Conservation (phyloP, 2,888 invertebrate genomes). For the Hypomecis atomaria region DNA sequence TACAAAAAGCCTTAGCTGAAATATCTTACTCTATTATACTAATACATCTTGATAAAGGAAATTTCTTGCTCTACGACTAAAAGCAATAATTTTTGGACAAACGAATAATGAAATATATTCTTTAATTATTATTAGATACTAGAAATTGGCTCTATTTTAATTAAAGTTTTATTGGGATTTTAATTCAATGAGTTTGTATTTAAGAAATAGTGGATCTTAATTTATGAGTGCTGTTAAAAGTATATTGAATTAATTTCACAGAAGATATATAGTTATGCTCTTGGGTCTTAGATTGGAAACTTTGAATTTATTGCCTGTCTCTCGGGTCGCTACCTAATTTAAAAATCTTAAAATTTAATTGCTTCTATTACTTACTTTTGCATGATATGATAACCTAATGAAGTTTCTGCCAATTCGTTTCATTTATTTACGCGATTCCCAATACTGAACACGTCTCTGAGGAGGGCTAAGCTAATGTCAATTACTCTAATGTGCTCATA, state of each 20-base stretch:
- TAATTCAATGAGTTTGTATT: slow-evolving; percentile 9
- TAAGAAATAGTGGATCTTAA: slow-evolving; percentile 11
- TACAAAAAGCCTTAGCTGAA: slow-evolving; percentile 3
- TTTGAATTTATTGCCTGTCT: slow-evolving; percentile 3
- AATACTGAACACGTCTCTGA: too few relatives aligned
- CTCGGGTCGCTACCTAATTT: slow-evolving; percentile 1
- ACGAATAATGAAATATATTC: not conserved
- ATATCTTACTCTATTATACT: not conserved
- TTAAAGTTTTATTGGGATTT: slow-evolving; percentile 6
- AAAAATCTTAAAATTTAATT: not conserved
- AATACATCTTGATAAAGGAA: slow-evolving; percentile 10
- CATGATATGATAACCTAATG: not conserved
- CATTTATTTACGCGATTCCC: too few relatives aligned
- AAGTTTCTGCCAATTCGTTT: too few relatives aligned
- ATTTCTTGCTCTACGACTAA: slow-evolving; percentile 7
- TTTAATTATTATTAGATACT: not conserved
- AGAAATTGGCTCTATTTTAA: slow-evolving; percentile 8
- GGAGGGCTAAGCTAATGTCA: too few relatives aligned
- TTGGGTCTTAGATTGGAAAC: slow-evolving; percentile 4
- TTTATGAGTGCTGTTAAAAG: slow-evolving; percentile 17
- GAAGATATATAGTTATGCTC: slow-evolving; percentile 8
- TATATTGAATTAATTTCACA: slow-evolving; percentile 15
- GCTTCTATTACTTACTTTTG: not conserved
- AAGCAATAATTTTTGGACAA: slow-evolving; percentile 6
- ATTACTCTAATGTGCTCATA: too few relatives aligned